Evolutionary conservation across 2,888 invertebrate genomes (phyloP).

Genomic region (Hydroisotoma schaefferi): DNA sequence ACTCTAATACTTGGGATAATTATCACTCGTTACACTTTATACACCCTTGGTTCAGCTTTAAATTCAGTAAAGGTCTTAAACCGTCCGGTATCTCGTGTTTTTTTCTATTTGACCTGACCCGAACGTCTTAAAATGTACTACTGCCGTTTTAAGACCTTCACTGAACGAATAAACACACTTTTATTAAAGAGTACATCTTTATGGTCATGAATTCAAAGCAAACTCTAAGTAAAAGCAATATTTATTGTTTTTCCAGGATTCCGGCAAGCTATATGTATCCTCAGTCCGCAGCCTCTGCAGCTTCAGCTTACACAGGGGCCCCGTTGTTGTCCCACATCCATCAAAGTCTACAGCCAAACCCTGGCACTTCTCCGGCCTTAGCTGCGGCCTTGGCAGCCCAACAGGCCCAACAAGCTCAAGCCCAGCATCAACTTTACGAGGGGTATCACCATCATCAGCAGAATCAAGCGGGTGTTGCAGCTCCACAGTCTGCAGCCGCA

Average conservation of each 20-base stretch:
- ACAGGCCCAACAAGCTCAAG: slow-evolving; percentile 16
- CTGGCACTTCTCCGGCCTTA: slow-evolving; percentile 38
- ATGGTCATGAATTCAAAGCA: too few species aligned
- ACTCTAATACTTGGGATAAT: too few species aligned
- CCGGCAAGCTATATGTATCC: slow-evolving; percentile 51
- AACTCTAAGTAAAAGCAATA: too few species aligned
- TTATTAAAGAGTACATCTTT: too few species aligned
- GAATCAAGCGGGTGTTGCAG: slow-evolving; percentile 4
- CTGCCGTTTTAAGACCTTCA: too few species aligned
- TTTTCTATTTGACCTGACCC: too few species aligned
- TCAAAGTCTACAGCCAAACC: slow-evolving; percentile 18
- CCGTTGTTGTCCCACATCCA: slow-evolving; percentile 55
- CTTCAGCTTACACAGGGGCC: slow-evolving; percentile 60
- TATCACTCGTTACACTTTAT: too few species aligned
- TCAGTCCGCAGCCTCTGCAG: slow-evolving; percentile 71
- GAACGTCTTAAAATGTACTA: too few species aligned
- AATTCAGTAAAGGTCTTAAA: too few species aligned
- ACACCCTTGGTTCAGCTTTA: too few species aligned
- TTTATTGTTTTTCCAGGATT: slow-evolving; percentile 7
- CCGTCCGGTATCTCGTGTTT: too few species aligned
- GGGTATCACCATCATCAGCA: slow-evolving; percentile 29
- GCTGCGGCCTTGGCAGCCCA: slow-evolving; percentile 40
- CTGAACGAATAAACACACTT: too few species aligned
- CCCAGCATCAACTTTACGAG: slow-evolving; percentile 26
- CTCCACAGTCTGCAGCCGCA: background rate